These are phyloP conservation scores for Eulemur coronatus DNA, from an alignment of 2,797 vertebrate species.

Conservation along the genomic window DNA sequence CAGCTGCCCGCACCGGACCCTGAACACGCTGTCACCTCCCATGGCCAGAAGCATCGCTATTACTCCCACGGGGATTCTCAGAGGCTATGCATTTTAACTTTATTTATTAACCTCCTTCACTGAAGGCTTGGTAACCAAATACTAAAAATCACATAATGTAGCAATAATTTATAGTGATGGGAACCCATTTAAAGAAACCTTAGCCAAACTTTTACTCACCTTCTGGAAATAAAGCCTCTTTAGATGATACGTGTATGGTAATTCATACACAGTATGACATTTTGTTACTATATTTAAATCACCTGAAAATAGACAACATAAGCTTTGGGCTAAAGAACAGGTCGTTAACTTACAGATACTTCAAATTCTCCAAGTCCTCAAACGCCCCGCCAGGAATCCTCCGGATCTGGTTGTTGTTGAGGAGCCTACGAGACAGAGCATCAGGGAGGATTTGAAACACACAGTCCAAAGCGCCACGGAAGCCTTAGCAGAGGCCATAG, in stretches of 20 bases:
- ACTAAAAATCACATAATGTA: neutral
- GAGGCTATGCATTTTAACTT: too few relatives aligned
- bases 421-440: constrained; percentile 87
- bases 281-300: too few relatives aligned
- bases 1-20: rapidly evolving
- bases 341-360: constrained; percentile 95
- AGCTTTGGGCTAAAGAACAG: neutral
- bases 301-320: too few relatives aligned
- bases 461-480: rapidly evolving
- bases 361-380: constrained; percentile 98
- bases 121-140: neutral
- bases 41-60: rapidly evolving
- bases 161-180: rapidly evolving
- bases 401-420: constrained; percentile 98
- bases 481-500: too few relatives aligned
- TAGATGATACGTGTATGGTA: neutral
- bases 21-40: neutral
- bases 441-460: neutral
- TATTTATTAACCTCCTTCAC: rapidly evolving
- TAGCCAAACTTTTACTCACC: neutral
- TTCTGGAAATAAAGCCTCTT: neutral
- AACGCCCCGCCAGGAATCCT: constrained; percentile 94
- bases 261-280: too few relatives aligned
- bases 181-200: neutral
- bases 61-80: rapidly evolving